Conservation (phyloP, 1,140 invertebrate genomes). For the Platyura marginata region DNA sequence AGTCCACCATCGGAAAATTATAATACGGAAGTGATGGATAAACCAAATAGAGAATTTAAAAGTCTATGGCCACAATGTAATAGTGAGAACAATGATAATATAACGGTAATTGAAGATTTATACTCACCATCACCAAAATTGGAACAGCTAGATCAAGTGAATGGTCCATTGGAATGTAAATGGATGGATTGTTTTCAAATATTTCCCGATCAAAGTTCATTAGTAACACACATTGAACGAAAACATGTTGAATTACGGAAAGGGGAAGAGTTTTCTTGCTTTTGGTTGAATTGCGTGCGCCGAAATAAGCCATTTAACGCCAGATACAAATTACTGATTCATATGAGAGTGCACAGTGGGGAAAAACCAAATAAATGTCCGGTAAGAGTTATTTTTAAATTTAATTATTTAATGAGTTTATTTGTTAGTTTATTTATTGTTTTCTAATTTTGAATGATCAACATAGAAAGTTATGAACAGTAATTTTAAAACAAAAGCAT, state of each 20-base stretch:
- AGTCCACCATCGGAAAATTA: neutral
- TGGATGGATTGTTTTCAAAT: constrained; percentile 71
- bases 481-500: too few species aligned
- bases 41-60: constrained; percentile 2
- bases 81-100: neutral
- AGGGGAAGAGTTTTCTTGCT: constrained; percentile 79
- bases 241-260: constrained; percentile 71
- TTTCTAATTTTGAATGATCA: too few species aligned
- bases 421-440: too few species aligned
- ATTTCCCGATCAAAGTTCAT: constrained; percentile 55
- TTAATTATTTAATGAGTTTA: too few species aligned
- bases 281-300: constrained; percentile 76
- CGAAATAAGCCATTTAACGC: constrained; percentile 82
- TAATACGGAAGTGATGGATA: neutral
- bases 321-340: constrained; percentile 87
- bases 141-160: neutral
- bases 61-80: neutral
- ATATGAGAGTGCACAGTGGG: constrained; percentile 90
- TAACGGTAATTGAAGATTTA: neutral
- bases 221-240: constrained; percentile 84
- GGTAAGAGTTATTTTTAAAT: too few species aligned
- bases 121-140: neutral
- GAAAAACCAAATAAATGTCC: constrained; percentile 93
- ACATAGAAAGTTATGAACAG: too few species aligned
- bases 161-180: constrained; percentile 31